Base-by-base conservation (phyloP, 2,888 invertebrate genomes). In the Drosophila hawaiiensis region DNA sequence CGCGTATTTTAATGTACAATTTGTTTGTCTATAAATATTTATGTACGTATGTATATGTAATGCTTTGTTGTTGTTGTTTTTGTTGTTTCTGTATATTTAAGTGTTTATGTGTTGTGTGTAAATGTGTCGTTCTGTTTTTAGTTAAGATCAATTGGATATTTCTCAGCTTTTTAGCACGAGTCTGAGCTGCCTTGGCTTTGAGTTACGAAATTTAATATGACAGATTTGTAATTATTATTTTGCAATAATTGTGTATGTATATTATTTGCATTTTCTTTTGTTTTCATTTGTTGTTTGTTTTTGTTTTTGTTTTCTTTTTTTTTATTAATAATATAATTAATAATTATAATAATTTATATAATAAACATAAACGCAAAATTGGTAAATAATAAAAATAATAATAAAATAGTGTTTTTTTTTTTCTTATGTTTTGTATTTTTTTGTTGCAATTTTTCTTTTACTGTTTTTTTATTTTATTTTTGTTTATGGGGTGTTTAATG, bases 321-420 rank as follows among this genome's bases (percentile, higher is more conserved):
- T 52, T 88, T 89, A 82, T 85, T 90, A 84, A 82, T 86, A 89
- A 86, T 90, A 90, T 84, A 90, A 90, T 89, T 91, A 91, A 85
- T 82, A 91, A 91, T 92, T 92, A 92, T 91, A 91, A 91, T 91
- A 91, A 92, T 91, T 92, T 91, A 91, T 90, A 89, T 91, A 91
- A 91, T 92, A 90, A 90, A 91, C 88, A 92, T 92, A 92, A 90
- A 91, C 89, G 91, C 90, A 91, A 82, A 90, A 88, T 91, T 87
- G 89, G 88, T 89, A 91, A 92, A 92, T 92, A 91, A 91, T 91
- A 91, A 85, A 89, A 92, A 92, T 92, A 92, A 92, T 91, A 89
- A 90, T 82, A 83, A 85, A 88, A 83, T 82, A 72, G 66, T 78
- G 60, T 76, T 76, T 75, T 72, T 76, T 76, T 75, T 72, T 62